Base-by-base conservation (phyloP, 2,888 invertebrate species). In the Calliphora vomitoria region DNA sequence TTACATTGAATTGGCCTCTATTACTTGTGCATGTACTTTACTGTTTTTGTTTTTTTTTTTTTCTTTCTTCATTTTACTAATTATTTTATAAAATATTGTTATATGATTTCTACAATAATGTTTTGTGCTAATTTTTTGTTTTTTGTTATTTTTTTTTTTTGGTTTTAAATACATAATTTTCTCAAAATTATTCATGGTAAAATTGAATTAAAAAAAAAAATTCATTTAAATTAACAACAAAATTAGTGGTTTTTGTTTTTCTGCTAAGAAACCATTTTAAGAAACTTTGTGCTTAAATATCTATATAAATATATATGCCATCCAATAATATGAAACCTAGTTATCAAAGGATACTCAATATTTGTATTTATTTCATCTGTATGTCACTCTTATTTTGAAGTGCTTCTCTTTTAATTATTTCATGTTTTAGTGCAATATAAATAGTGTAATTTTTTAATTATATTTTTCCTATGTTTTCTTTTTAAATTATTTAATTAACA, bases 271-370 rank as follows among this genome's bases (percentile, higher is more conserved):
- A 83, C 82, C 69, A 62, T 60, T 69, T 76, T 41, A 20, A 44
- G 75, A 83, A 69, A 69, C 38, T 53, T 76, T 69, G 69, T 83
- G 76, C 69, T 71, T 69, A 62, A 76, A 64, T 18, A 68, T 69
- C 69, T 76, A 53, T 58, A n/a, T 25, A 47, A 60, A 62, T 60
- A 50, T 44, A 38, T 71, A 80, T 71, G 35, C 79, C 78, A 79
- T 84, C 44, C 69, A 76, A 69, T 75, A 76, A 69, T 75, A 80
- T 85, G 85, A 85, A 85, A 85, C 85, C 85, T 81, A 35, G 80
- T 81, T 81, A 58, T 75, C 69, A 81, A 85, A 81, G 85, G 80
- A 81, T 81, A 71, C 55, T 85, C 68, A 68, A 75, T 84, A 64
- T 78, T n/a, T 62, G 31, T 60, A 71, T 84, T n/a, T 53, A 38